phyloP scores from a whole-genome alignment of 2,797 vertebrate genomes.

The Macropus fuliginosus region DNA sequence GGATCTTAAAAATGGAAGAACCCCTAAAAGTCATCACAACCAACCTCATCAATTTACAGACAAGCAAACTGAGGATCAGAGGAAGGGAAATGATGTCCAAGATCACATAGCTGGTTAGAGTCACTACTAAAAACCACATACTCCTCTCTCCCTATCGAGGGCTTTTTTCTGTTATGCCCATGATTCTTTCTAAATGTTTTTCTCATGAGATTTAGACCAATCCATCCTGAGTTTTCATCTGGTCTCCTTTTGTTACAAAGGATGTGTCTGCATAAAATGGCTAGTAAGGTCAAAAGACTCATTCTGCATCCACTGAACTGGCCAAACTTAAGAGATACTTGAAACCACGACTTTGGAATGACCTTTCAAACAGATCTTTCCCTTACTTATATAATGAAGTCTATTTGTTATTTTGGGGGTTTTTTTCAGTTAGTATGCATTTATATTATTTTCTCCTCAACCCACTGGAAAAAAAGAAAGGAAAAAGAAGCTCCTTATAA shows the following conservation, averaged over 20 bases:
- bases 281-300: neutral
- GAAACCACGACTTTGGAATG: accelerated
- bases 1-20: neutral
- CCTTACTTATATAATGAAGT: accelerated
- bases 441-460: neutral
- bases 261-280: neutral
- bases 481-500: neutral
- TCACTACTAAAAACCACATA: neutral
- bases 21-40: neutral
- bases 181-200: neutral
- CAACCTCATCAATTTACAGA: neutral
- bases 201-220: neutral
- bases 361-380: neutral
- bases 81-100: neutral
- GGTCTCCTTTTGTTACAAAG: neutral
- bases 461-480: neutral
- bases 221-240: neutral
- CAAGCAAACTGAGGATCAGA: neutral
- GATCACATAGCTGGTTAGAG: neutral
- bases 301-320: neutral
- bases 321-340: accelerated
- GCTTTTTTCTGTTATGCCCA: neutral
- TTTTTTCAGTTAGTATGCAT: neutral
- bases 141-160: neutral
- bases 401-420: neutral